phyloP scores from a whole-genome alignment of 1,140 invertebrate species.

The Arion vulgaris region DNA sequence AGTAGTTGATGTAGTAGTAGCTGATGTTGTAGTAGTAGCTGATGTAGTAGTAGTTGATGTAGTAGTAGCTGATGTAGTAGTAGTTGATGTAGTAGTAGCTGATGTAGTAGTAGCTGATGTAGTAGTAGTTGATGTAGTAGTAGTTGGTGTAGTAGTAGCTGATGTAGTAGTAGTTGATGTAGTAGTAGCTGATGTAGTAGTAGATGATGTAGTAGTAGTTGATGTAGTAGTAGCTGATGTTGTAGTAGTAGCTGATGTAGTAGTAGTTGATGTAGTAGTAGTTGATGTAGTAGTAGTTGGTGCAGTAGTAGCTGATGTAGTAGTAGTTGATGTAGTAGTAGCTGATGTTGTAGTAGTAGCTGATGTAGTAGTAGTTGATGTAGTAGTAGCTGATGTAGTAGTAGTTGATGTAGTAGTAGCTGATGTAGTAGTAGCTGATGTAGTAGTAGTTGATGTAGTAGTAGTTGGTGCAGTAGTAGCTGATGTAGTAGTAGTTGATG shows the following conservation, averaged over 20 bases:
- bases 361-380: neutral
- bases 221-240: neutral
- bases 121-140: neutral
- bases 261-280: neutral
- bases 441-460: neutral
- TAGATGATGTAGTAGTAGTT: neutral
- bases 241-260: neutral
- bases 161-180: neutral
- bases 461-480: no score
- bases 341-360: neutral
- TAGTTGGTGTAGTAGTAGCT: neutral
- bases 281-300: neutral
- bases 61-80: no score
- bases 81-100: no score
- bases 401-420: neutral
- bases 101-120: no score
- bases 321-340: neutral
- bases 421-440: neutral
- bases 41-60: neutral
- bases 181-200: neutral
- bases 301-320: neutral
- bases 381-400: neutral
- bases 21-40: neutral
- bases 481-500: neutral
- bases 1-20: neutral